Conservation (phyloP, 2,113 vertebrate genomes). For the Gobiocypris rarus region DNA sequence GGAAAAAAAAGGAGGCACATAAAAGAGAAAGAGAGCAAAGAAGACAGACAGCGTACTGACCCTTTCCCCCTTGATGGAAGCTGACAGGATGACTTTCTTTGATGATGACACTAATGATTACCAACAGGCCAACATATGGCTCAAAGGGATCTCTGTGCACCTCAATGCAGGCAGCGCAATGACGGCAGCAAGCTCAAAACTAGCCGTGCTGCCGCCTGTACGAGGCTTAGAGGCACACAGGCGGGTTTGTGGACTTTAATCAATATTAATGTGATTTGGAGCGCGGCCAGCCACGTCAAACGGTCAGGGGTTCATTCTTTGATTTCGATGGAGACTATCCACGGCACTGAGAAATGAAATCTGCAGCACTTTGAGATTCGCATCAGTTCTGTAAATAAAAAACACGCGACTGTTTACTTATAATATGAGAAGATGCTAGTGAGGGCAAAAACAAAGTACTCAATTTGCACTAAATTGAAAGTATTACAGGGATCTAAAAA, state of each 20-base stretch:
- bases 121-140: slow-evolving; percentile 57
- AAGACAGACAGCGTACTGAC: slow-evolving; percentile 59
- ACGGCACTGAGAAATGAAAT: slow-evolving; percentile 2
- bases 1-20: not conserved
- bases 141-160: slow-evolving; percentile 50
- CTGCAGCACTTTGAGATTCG: not conserved
- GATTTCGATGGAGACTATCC: slow-evolving; percentile 5
- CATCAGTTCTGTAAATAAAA: slow-evolving; percentile 4
- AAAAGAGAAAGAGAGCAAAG: slow-evolving; percentile 55
- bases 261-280: slow-evolving; percentile 58
- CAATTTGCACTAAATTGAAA: not conserved
- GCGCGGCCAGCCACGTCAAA: slow-evolving; percentile 42
- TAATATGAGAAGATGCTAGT: not conserved
- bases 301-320: slow-evolving; percentile 40
- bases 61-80: slow-evolving; percentile 66
- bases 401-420: not conserved
- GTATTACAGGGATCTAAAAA: not conserved
- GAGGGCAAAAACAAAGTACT: not conserved
- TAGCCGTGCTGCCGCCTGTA: slow-evolving; percentile 24
- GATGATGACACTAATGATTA: slow-evolving; percentile 73
- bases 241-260: slow-evolving; percentile 59
- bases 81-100: slow-evolving; percentile 39
- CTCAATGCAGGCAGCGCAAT: slow-evolving; percentile 13
- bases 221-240: slow-evolving; percentile 47
- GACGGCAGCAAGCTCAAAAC: slow-evolving; percentile 58